Percentiles rank a stretch among this genome's conserved stretches.
These are phyloP conservation scores for Pachyseris speciosa DNA, from an alignment of 64 coral and sea anemone species.

Conservation along the genomic window DNA sequence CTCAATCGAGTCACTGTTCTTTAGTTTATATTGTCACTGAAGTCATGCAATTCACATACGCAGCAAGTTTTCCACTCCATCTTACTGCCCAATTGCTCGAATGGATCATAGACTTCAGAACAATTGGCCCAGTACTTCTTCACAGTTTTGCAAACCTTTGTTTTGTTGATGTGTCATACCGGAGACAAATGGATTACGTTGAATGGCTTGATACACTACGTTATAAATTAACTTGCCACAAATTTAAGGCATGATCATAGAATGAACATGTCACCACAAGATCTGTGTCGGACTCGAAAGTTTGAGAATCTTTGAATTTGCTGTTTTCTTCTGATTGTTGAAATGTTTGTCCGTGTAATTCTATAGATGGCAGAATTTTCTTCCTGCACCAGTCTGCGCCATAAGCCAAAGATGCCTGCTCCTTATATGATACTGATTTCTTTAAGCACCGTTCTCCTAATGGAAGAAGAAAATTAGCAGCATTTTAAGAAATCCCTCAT, in stretches of 20 bases:
- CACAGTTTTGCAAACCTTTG: too few relatives aligned
- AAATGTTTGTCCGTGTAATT: not conserved
- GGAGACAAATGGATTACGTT: too few relatives aligned
- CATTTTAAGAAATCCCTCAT: not conserved
- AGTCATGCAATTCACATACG: too few relatives aligned
- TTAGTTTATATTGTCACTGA: too few relatives aligned
- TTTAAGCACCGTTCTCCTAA: conserved; percentile 63
- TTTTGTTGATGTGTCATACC: too few relatives aligned
- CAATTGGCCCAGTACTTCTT: too few relatives aligned
- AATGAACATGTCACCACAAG: conserved; percentile 95
- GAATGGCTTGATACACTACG: not conserved
- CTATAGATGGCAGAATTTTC: not conserved
- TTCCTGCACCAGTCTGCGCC: conserved; percentile 86
- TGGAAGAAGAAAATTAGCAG: not conserved
- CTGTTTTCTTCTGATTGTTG: not conserved
- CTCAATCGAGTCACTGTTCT: too few relatives aligned
- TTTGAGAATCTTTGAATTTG: not conserved
- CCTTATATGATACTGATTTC: conserved; percentile 65
- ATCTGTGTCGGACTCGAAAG: not conserved
- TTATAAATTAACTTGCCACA: conserved; percentile 75
- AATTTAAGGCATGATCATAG: conserved; percentile 91
- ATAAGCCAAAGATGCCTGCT: conserved; percentile 86
- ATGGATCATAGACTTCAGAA: too few relatives aligned
- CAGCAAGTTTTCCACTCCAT: too few relatives aligned
- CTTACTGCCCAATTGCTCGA: too few relatives aligned